Evolutionary conservation across 2,113 vertebrate species (phyloP), one percentile per base, ranked within the genome.

Genomic region (Loxodonta africana): DNA sequence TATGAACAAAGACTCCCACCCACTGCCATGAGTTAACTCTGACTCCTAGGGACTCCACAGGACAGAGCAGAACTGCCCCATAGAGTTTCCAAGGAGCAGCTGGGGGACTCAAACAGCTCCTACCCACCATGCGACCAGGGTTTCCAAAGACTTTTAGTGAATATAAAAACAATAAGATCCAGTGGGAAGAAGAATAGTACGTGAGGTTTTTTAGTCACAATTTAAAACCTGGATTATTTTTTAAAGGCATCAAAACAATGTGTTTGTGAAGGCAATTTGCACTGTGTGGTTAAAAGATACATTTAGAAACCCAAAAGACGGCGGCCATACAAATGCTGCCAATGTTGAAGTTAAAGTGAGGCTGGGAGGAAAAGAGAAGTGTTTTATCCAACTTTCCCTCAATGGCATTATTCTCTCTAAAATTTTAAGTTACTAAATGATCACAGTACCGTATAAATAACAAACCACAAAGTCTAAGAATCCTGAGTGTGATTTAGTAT

Each of bases 201-300:
- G 30, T 10, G 53, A 53, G 25, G 20, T 28, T 84, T 91, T 51
- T 85, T 95, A 91, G 90, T 8, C 25, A 48, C 2, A 74, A 89
- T 73, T 94, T 91, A 62, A 96, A 92, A 25, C 60, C 76, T 62
- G 81, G 57, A 84, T 95, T 65, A 46, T 51, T 74, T 83, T 86
- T 77, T 41, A 91, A 86, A 80, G 48, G 14, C 48, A 63, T 82
- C 60, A 41, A 60, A 95, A 85, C 33, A 6, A 63, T 73, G 20
- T 81, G 74, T 80, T 74, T 95, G 17, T 83, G 10, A 17, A 76
- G 25, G 82, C 33, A 65, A 62, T 65, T 37, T 51, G 82, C 26
- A 37, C 6, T 30, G 6, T 90, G 8, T 94, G 62, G n/a, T 67
- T 30, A 77, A 69, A 85, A 89, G 14, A 44, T 81, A 89, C 57